These are phyloP conservation scores for Tethea ocularis DNA, from an alignment of 2,888 invertebrate species.

Conservation along the genomic window DNA sequence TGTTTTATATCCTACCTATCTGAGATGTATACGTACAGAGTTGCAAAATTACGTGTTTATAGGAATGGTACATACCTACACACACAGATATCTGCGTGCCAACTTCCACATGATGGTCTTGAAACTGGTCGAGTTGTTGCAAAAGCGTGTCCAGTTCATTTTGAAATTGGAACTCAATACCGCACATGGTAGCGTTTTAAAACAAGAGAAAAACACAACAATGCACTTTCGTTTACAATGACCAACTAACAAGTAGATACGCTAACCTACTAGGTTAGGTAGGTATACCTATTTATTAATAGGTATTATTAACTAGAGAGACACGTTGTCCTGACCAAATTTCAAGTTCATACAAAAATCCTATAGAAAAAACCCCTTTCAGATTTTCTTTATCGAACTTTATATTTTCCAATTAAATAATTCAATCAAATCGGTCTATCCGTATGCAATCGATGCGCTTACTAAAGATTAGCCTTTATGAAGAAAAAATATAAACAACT, in stretches of 20 bases:
- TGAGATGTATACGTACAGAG: neutral
- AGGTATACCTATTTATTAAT: neutral
- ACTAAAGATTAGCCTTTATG: too few relatives aligned
- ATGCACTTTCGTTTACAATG: neutral
- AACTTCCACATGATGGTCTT: slow-evolving; percentile 9
- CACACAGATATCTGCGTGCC: neutral
- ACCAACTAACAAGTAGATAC: neutral
- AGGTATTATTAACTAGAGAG: neutral
- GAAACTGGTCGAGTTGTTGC: slow-evolving; percentile 31
- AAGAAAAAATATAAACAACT: too few relatives aligned
- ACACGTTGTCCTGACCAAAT: too few relatives aligned
- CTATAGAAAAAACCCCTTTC: too few relatives aligned
- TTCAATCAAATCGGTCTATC: too few relatives aligned
- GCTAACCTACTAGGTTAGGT: neutral
- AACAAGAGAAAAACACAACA: neutral
- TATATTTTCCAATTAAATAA: too few relatives aligned
- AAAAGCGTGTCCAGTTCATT: slow-evolving; percentile 23
- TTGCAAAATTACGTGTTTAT: neutral
- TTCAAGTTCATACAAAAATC: too few relatives aligned
- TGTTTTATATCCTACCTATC: too few relatives aligned
- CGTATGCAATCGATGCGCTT: too few relatives aligned
- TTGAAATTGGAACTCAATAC: slow-evolving; percentile 25
- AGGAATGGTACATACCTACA: neutral
- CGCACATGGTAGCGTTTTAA: slow-evolving; percentile 9
- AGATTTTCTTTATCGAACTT: too few relatives aligned